A percentile compares a stretch with the other conserved stretches of the same genome.
phyloP scores from a whole-genome alignment of 2,797 vertebrate species.

The Limosa lapponica region DNA sequence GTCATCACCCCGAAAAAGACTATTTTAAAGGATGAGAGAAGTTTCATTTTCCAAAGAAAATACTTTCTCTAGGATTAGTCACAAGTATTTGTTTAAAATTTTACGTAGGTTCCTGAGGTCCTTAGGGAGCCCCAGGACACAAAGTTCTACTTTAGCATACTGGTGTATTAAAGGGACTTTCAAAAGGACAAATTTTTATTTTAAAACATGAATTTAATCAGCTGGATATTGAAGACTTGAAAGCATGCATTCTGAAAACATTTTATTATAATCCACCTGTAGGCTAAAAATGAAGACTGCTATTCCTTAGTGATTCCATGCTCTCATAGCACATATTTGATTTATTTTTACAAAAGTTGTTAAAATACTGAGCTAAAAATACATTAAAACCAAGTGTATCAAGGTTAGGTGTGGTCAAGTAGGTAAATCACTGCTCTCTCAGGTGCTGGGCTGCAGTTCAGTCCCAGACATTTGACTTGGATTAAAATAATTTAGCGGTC shows the following conservation, averaged over 20 bases:
- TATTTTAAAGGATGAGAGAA: background rate
- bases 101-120: background rate
- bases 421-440: slow-evolving; percentile 40
- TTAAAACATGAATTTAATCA: background rate
- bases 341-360: slow-evolving; percentile 51
- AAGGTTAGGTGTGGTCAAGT: slow-evolving; percentile 23
- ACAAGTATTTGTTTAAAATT: background rate
- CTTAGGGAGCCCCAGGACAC: background rate
- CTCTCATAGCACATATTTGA: background rate
- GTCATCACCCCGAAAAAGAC: background rate
- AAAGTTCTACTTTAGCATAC: background rate
- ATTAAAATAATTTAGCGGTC: slow-evolving; percentile 51
- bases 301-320: background rate
- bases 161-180: background rate
- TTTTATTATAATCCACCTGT: background rate
- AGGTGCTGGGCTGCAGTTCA: slow-evolving; percentile 29
- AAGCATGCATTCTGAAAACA: background rate
- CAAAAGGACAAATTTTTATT: background rate
- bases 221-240: background rate
- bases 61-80: background rate
- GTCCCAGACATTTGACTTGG: slow-evolving; percentile 16
- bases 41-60: slow-evolving; percentile 8
- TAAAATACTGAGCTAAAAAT: slow-evolving; percentile 26
- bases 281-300: background rate
- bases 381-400: slow-evolving; percentile 37